phyloP scores from a whole-genome alignment of 2,888 invertebrate species.

The Orthosia gothica region DNA sequence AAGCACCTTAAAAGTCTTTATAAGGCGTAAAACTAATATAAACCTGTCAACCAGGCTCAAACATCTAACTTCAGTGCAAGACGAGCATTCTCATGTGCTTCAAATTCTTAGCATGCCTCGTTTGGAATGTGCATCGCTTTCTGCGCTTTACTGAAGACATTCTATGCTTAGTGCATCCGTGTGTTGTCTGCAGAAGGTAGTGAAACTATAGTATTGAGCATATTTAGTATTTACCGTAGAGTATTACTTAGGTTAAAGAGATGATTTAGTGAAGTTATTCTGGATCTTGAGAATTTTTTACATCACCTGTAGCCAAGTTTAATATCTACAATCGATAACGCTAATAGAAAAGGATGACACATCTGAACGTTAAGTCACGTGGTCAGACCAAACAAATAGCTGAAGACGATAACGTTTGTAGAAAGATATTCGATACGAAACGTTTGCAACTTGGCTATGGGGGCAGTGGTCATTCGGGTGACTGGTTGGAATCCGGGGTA shows the following conservation, averaged over 20 bases:
- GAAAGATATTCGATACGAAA: too few species aligned
- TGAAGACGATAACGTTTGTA: too few species aligned
- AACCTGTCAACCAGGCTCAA: conserved; percentile 25
- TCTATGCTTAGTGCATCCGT: conserved; percentile 27
- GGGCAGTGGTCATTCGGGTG: not conserved
- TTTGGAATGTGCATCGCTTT: conserved; percentile 36
- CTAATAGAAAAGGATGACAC: too few species aligned
- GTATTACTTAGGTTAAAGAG: not conserved
- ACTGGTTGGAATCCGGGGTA: too few species aligned
- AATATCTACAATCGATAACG: too few species aligned
- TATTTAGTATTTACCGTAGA: not conserved
- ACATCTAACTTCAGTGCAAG: conserved; percentile 19
- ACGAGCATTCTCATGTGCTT: conserved; percentile 37
- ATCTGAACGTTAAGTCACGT: too few species aligned
- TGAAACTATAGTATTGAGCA: not conserved
- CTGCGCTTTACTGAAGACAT: conserved; percentile 31
- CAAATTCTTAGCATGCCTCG: conserved; percentile 37
- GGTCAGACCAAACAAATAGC: too few species aligned
- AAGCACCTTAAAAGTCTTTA: not conserved
- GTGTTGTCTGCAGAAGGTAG: conserved; percentile 5
- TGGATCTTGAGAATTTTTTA: not conserved
- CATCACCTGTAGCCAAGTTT: too few species aligned
- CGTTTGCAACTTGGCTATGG: too few species aligned
- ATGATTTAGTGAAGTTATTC: not conserved
- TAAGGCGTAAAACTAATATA: conserved; percentile 25